Evolutionary conservation across 64 coral and sea anemone species (phyloP).

Genomic region (Catalaphyllia jardinei): DNA sequence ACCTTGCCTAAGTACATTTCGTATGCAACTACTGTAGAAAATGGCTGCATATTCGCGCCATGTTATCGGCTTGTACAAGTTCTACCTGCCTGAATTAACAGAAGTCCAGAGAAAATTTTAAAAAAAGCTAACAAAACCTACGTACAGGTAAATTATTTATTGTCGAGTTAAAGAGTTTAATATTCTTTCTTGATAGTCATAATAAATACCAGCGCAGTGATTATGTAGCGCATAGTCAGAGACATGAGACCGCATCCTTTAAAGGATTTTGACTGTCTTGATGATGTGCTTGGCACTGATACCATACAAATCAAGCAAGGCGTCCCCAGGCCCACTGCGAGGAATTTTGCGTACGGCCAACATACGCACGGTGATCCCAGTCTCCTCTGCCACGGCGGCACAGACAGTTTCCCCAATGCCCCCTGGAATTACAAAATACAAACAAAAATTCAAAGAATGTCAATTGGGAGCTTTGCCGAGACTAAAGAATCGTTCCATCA

Average conservation of each 20-base stretch:
- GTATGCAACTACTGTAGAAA: not conserved
- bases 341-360: slow-evolving; percentile 81
- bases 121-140: not conserved
- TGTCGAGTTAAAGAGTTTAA: not conserved
- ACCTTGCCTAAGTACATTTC: not conserved
- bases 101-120: not conserved
- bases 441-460: not conserved
- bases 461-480: too few relatives aligned
- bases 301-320: slow-evolving; percentile 77
- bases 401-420: slow-evolving; percentile 94
- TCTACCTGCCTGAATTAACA: not conserved
- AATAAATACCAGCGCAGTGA: not conserved
- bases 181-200: not conserved
- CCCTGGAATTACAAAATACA: slow-evolving; percentile 35
- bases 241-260: not conserved
- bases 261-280: slow-evolving; percentile 62
- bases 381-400: slow-evolving; percentile 71
- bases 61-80: not conserved
- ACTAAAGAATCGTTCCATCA: too few relatives aligned
- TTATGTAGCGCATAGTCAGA: not conserved
- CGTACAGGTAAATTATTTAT: not conserved
- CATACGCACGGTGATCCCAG: slow-evolving; percentile 53
- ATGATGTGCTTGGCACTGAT: slow-evolving; percentile 77
- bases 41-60: not conserved
- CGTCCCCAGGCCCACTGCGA: slow-evolving; percentile 71